Conservation (phyloP, 92 coral and sea anemone species). For the Virgularia gustaviana region DNA sequence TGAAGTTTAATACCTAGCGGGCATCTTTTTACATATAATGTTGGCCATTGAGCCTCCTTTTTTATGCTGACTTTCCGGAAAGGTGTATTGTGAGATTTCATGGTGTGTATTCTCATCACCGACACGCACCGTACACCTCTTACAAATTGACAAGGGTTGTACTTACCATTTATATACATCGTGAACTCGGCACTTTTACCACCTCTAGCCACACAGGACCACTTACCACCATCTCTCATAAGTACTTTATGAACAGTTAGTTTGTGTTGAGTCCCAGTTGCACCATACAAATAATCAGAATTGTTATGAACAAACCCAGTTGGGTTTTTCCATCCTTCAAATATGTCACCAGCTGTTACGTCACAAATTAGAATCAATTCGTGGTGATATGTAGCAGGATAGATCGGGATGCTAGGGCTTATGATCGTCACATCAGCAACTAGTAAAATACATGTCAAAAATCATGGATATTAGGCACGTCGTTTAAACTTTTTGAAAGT, state of each 20-base stretch:
- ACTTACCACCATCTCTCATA: constrained; percentile 2
- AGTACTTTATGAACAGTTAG: not conserved
- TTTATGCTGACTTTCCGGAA: too few relatives aligned
- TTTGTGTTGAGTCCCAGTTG: not conserved
- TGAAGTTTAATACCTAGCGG: too few relatives aligned
- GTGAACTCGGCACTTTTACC: constrained; percentile 1
- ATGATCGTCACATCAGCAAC: not conserved
- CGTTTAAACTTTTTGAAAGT: too few relatives aligned
- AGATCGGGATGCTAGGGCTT: not conserved
- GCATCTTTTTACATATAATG: too few relatives aligned
- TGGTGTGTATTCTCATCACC: too few relatives aligned
- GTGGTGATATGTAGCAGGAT: not conserved
- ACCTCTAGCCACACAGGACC: constrained; percentile 14
- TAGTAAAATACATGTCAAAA: too few relatives aligned
- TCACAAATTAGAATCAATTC: not conserved
- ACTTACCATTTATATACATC: constrained; percentile 5
- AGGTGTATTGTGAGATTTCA: too few relatives aligned
- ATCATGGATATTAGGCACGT: too few relatives aligned
- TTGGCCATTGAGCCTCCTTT: too few relatives aligned
- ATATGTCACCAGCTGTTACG: constrained; percentile 11
- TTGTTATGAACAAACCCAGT: not conserved
- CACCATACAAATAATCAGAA: not conserved
- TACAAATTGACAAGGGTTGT: too few relatives aligned
- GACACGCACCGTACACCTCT: too few relatives aligned
- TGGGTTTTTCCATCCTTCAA: constrained; percentile 9